Evolutionary conservation across 2,888 invertebrate genomes (phyloP), one percentile per base, ranked within the genome.

Genomic region (Elaeidobius kamerunicus): DNA sequence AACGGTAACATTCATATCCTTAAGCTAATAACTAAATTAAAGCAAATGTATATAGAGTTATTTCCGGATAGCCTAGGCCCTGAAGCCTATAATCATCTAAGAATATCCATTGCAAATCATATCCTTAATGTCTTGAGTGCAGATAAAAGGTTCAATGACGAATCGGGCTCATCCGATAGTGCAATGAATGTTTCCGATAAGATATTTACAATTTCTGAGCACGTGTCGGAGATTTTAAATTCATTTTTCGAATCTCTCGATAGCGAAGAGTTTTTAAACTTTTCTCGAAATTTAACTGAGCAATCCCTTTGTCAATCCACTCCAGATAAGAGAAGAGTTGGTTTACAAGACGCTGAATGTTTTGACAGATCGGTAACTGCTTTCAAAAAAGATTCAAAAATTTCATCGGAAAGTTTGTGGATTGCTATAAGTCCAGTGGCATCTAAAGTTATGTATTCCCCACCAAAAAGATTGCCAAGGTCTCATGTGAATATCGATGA

Each of bases 391-490:
- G 61, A 62, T 35, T 54, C 58, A 16, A 66, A 61, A 47, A 58
- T 62, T 3, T 56, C 63, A 2, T 65, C 64, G n/a, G 72, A 71
- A 58, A 63, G 63, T n/a, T 71, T 67, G 52, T 73, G 73, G 73
- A 62, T 72, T 39, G 55, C 69, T 1, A 61, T 71, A 38, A 61
- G 62, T 18, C 63, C 62, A 43, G 61, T 5, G 17, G 11, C 65
- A 6, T 43, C 53, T 14, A 50, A 45, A 3, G 39, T 50, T 27
- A 18, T 14, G 15, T 7, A 39, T 9, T 34, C 52, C 7, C 52
- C 44, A 36, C 30, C n/a, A n/a, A n/a, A 41, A 20, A 9, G 12
- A 18, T 16, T 12, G 3, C 5, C 27, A 27, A 57, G 50, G 47
- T 35, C 36, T 18, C 28, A 63, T 27, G 41, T 66, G 5, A 69